Evolutionary conservation across 1,140 invertebrate genomes (phyloP), one percentile per base, ranked within the genome.

Genomic region (Choristoneura fumiferana): DNA sequence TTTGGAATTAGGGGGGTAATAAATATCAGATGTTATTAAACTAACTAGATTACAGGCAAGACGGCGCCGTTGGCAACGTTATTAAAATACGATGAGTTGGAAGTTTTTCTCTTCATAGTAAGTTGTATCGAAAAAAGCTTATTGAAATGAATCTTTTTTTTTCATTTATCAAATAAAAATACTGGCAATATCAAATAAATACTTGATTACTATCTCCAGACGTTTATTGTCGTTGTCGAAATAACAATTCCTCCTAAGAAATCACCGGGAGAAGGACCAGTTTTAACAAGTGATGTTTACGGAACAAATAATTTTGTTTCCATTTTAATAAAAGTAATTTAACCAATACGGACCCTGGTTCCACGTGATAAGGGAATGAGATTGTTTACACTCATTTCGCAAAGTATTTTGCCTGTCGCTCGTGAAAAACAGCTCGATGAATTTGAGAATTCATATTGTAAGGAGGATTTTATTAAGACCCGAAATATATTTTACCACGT

Each of bases 301-400:
- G 17, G 17, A 18, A 45, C 9, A 45, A 45, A 45, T 45, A 43
- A 43, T 18, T 45, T 22, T 45, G 15, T 22, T 18, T 45, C 17
- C 15, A 45, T 22, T 12, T 45, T 45, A 8, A 22, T 29, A 12
- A 49, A 49, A 10, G 18, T 12, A 49, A 29, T 29, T 33, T 33
- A 49, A 49, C 12, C 17, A 49, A 29, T 12, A 29, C 8, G 8
- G 10, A 10, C 18, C 22, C 43, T 49, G 43, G 17, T 49, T 49
- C 18, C 43, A 49, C 43, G 17, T 49, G 43, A 49, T 33, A 49
- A 29, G 43, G 43, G 10, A 29, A 17, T 18, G 17, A 29, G 43
- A 13, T 49, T 49, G 12, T 49, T 49, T 49, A 49, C 12, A 29
- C 4, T 49, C 18, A 49, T 29, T 29, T 49, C 22, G 18, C 18